These are phyloP conservation scores for Zaprionus capensis DNA, from an alignment of 1,140 invertebrate genomes.

Conservation along the genomic window DNA sequence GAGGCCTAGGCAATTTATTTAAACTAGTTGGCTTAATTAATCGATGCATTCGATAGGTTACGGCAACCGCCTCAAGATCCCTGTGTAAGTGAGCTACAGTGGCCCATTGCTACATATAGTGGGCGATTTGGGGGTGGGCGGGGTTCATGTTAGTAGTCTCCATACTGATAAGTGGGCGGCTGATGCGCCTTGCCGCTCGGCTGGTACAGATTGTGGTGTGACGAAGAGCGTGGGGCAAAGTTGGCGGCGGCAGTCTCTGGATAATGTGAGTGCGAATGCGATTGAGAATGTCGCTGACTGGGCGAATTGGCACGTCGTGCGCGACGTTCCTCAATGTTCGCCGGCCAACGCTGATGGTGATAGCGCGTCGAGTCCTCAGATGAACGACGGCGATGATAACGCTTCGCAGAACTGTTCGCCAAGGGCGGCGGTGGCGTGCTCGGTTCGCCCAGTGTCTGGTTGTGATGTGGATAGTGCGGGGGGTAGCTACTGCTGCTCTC, in stretches of 20 bases:
- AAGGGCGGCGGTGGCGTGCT: slow-evolving; percentile 4
- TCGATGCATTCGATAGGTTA: slow-evolving; percentile 9
- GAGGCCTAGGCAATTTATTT: slow-evolving; percentile 29
- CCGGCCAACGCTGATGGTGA: slow-evolving; percentile 76
- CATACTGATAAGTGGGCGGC: slow-evolving; percentile 76
- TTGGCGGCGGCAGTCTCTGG: slow-evolving; percentile 67
- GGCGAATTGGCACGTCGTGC: slow-evolving; percentile 83
- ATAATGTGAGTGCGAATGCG: slow-evolving; percentile 35
- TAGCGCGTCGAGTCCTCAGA: slow-evolving; percentile 78
- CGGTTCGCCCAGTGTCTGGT: slow-evolving; percentile 32
- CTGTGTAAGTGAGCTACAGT: no score
- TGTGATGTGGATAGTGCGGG: slow-evolving; percentile 22
- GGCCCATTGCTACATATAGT: neutral
- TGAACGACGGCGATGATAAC: slow-evolving; percentile 74
- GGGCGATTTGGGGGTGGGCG: neutral
- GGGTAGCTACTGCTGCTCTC: slow-evolving; percentile 71
- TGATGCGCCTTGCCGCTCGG: slow-evolving; percentile 59
- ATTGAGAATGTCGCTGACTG: slow-evolving; percentile 45
- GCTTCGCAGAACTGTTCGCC: slow-evolving; percentile 52
- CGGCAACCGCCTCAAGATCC: neutral
- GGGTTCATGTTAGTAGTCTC: slow-evolving; percentile 65
- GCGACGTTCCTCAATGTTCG: slow-evolving; percentile 80
- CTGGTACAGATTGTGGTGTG: slow-evolving; percentile 86
- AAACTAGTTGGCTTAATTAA: slow-evolving; percentile 45
- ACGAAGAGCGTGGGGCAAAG: slow-evolving; percentile 84